Evolutionary conservation across 2,888 invertebrate species (phyloP), one percentile per base, ranked within the genome.

Genomic region (Kuschelorhynchus macadamiae): DNA sequence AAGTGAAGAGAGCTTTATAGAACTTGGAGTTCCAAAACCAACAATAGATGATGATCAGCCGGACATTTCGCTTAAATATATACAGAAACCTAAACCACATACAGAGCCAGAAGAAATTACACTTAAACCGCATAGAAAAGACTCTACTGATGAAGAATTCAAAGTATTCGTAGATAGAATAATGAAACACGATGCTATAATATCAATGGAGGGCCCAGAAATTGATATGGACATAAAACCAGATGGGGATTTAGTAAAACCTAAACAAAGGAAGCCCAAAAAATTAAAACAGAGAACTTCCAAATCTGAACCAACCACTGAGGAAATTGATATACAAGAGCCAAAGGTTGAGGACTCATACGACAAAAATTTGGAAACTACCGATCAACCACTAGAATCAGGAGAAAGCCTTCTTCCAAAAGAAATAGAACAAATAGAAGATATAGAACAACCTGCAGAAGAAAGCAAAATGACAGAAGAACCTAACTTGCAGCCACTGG

Each of bases 51-150:
- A 83, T 36, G 82, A 84, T 60, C 79, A 81, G 60, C 80, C 82
- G 1, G 84, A 84, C 57, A 79, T 85, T 8, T 84, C 83, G 67
- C 81, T 85, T 30, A 74, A 78, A 78, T 77, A 79, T 70, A 73
- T 80, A 71, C 75, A 81, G 67, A 81, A 81, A 68, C 80, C 80
- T 55, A 79, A 79, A 64, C 80, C 79, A 46, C 76, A 78, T 61
- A 75, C 76, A 59, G 55, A 42, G 25, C 71, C 73, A 5, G 84
- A 84, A 72, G 79, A 81, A 71, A 81, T 85, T 46, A 80, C 73
- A 77, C 73, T 81, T 59, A 83, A 80, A 77, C 83, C 82, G 36
- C 81, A 82, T 67, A 78, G 71, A 50, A 78, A 78, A 61, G 76
- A 75, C 44, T 68, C 74, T 12, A 79, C 83, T 8, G 72, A 76